Base-by-base conservation (phyloP, 2,113 vertebrate genomes). In the Gobio gobio region DNA sequence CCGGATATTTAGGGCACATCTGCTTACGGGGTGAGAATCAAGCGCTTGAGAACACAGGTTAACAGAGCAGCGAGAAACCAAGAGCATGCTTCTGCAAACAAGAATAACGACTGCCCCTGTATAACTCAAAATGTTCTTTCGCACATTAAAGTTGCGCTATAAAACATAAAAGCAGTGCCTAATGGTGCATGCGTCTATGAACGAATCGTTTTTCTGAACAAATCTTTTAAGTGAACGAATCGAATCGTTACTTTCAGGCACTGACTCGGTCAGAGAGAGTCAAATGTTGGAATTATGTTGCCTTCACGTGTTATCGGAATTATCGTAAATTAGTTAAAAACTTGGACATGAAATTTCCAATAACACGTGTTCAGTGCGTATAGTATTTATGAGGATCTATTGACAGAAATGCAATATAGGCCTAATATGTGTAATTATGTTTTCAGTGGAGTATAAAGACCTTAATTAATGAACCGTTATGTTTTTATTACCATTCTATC, bases 1-100 rank as follows among this genome's bases (percentile, higher is more conserved):
- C 14, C 49, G 24, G 61, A 79, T 54, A 70, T 79, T 80, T 58
- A 72, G 77, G 24, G 18, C 83, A 56, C 73, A 43, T 64, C 72
- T 81, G 79, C 26, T 33, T 49, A 24, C n/a, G 4, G 40, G 22
- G 13, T 43, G 58, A 14, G n/a, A 63, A 45, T 63, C 58, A 79
- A 79, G 36, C 56, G 13, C 56, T 61, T 10, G 59, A 66, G 78
- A 49, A 66, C 40, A 29, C 59, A 80, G 59, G 59, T 81, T 66
- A 81, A 66, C 78, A 49, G 78, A 47, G 43, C 59, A 49, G 40
- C 20, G 59, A 45, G 59, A 80, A 80, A 47, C 4, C 8, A 29
- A 64, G 36, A 64, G 18, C 73, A 49, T n/a, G 20, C 54, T 14
- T 59, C 54, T 63, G 58, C 77, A 45, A 79, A 79, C 56, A 47